Evolutionary conservation across 2,888 invertebrate genomes (phyloP).

Genomic region (Polymixis lichenea): DNA sequence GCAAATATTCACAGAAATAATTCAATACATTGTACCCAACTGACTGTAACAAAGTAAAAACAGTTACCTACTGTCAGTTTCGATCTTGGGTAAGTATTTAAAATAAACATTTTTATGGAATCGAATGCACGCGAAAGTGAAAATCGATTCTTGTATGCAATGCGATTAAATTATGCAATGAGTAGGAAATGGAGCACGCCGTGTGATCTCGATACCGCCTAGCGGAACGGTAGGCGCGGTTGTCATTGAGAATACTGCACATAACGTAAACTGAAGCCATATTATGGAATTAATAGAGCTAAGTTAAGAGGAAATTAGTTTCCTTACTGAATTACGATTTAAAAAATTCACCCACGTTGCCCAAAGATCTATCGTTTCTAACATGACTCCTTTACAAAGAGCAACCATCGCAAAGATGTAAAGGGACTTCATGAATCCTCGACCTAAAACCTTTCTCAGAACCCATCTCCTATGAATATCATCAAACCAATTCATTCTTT

Average conservation of each 20-base stretch:
- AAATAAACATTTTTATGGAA: slow-evolving; percentile 66
- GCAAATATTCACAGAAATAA: slow-evolving; percentile 34
- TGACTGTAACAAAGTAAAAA: slow-evolving; percentile 40
- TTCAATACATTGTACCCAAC: slow-evolving; percentile 42
- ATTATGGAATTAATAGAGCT: neutral
- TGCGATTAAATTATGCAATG: slow-evolving; percentile 81
- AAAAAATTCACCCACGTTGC: neutral
- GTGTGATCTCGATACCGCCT: slow-evolving; percentile 78
- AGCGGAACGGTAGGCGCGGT: slow-evolving; percentile 80
- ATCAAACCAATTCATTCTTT: neutral
- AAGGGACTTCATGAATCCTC: neutral
- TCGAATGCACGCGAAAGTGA: slow-evolving; percentile 81
- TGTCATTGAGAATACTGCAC: slow-evolving; percentile 71
- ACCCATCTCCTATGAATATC: neutral
- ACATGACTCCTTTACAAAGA: neutral
- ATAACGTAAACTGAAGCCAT: slow-evolving; percentile 35
- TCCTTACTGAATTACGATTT: too few species aligned
- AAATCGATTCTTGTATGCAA: slow-evolving; percentile 83
- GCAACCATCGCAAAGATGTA: neutral
- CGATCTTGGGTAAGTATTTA: slow-evolving; percentile 48
- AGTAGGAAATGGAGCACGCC: slow-evolving; percentile 81
- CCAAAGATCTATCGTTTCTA: too few species aligned
- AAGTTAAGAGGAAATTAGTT: neutral
- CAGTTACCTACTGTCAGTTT: slow-evolving; percentile 53
- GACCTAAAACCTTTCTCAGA: neutral